Evolutionary conservation across 2,113 vertebrate species (phyloP).

Genomic region (Desmodus rotundus): DNA sequence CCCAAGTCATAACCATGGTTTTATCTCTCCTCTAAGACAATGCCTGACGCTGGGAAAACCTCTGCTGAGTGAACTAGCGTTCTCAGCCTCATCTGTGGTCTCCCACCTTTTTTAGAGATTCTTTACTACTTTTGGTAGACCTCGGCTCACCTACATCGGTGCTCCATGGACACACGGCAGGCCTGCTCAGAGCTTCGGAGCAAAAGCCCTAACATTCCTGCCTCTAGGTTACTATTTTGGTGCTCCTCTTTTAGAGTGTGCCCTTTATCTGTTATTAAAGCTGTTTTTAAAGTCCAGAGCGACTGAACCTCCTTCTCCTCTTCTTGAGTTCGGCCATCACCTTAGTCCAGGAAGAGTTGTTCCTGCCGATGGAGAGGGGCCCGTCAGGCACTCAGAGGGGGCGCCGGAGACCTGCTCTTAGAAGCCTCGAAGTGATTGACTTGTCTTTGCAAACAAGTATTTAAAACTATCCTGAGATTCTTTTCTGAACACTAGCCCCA

Average conservation of each 20-base stretch:
- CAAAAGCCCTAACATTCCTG: neutral
- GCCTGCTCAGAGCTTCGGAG: neutral
- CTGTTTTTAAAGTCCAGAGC: neutral
- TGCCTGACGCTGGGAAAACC: neutral
- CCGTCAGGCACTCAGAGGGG: fast-evolving
- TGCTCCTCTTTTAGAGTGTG: neutral
- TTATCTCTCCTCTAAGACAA: neutral
- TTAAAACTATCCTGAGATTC: neutral
- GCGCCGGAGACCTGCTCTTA: neutral
- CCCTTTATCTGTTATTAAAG: neutral
- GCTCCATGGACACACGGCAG: neutral
- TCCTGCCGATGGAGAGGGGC: neutral
- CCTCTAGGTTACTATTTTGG: neutral
- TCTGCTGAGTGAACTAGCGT: neutral
- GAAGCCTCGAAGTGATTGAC: neutral
- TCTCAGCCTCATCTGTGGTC: neutral
- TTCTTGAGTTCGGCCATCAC: neutral
- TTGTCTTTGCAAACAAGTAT: neutral
- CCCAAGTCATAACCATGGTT: neutral
- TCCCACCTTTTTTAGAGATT: neutral
- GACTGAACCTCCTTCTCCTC: neutral
- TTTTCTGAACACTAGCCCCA: neutral
- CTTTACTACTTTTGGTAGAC: neutral
- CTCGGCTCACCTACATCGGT: neutral
- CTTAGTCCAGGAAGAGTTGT: neutral